Percentiles rank a stretch among this genome's conserved stretches.
These are phyloP conservation scores for Perizoma affinitatum DNA, from an alignment of 2,888 invertebrate species.

Conservation along the genomic window DNA sequence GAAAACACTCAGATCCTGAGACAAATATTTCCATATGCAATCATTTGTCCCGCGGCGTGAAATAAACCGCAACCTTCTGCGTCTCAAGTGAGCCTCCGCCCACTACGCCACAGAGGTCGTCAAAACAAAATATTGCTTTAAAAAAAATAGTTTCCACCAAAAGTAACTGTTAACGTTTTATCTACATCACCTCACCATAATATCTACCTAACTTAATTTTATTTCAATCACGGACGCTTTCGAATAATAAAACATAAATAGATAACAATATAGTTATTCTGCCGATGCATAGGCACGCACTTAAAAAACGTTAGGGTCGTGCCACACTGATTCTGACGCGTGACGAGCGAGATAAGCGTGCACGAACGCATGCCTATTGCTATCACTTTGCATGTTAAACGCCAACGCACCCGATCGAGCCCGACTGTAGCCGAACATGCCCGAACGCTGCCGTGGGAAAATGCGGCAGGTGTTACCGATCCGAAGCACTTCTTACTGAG, in stretches of 20 bases:
- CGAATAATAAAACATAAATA: conserved; percentile 31
- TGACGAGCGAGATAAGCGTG: conserved; percentile 54
- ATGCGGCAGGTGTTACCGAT: conserved; percentile 81
- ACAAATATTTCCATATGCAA: no score
- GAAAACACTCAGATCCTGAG: no score
- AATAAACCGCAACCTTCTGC: no score
- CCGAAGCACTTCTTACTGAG: conserved; percentile 82
- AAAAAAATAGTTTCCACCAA: no score
- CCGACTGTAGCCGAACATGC: conserved; percentile 63
- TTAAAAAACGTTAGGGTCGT: conserved; percentile 55
- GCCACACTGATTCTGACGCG: conserved; percentile 61
- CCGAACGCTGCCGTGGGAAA: conserved; percentile 80
- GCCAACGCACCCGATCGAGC: conserved; percentile 58
- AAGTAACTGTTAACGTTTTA: no score
- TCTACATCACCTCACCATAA: conserved; percentile 6
- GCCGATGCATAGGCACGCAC: conserved; percentile 48
- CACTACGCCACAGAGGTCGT: no score
- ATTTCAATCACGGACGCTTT: conserved; percentile 32
- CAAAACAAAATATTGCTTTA: no score
- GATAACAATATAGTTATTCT: conserved; percentile 40
- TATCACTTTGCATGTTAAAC: conserved; percentile 52
- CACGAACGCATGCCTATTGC: conserved; percentile 41
- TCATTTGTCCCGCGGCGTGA: no score
- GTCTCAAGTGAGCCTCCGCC: no score
- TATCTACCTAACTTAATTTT: conserved; percentile 14